phyloP scores from a whole-genome alignment of 2,797 vertebrate genomes.

The Glossophaga mutica region DNA sequence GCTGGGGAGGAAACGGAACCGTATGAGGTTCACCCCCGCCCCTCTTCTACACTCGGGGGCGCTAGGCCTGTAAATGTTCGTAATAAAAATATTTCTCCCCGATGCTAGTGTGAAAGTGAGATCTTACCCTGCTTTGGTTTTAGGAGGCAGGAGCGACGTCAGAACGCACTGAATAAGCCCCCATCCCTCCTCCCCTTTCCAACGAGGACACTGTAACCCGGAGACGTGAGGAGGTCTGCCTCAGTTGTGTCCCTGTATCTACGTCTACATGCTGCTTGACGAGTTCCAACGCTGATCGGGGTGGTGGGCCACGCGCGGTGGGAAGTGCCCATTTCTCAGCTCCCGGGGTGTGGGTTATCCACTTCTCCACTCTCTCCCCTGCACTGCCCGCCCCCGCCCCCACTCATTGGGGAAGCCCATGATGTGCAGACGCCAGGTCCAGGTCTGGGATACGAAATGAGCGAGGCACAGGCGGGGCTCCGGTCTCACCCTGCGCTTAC shows the following conservation, averaged over 20 bases:
- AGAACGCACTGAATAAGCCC: background rate
- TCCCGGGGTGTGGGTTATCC: rapidly evolving
- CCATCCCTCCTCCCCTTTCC: background rate
- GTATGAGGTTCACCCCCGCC: rapidly evolving
- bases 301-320: rapidly evolving
- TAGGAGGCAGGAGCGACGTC: too few relatives aligned
- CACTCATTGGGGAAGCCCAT: rapidly evolving
- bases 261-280: too few relatives aligned
- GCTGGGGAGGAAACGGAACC: rapidly evolving
- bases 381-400: too few relatives aligned
- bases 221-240: background rate
- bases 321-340: too few relatives aligned
- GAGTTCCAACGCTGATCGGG: background rate
- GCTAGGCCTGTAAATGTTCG: background rate
- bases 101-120: background rate
- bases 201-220: rapidly evolving
- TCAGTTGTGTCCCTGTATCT: background rate
- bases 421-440: too few relatives aligned
- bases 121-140: background rate
- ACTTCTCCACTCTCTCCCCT: rapidly evolving
- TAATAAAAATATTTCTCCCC: background rate
- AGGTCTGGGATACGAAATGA: background rate
- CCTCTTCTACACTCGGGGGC: background rate
- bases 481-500: background rate
- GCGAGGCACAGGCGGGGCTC: rapidly evolving